Evolutionary conservation across 64 coral and sea anemone species (phyloP), one percentile per base, ranked within the genome.

Genomic region (Catalaphyllia jardinei): DNA sequence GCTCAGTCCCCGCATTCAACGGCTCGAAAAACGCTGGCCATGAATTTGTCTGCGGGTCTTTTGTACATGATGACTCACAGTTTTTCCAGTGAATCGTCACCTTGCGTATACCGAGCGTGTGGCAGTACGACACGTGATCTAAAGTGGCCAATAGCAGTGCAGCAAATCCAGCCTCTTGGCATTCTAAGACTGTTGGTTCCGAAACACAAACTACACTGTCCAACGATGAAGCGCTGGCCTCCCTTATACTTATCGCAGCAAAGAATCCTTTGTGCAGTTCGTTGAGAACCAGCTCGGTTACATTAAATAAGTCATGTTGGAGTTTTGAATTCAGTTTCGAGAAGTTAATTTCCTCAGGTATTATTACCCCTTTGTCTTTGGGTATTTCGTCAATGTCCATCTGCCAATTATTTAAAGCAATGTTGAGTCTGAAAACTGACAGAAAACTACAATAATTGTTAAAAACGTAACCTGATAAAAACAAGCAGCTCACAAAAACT

Each of bases 21-120:
- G 94, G 90, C 73, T 96, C 90, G 80, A 96, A 96, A 75, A 88
- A 96, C 31, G 77, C 92, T 10, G 87, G 67, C 94, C 94, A 96
- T 14, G 94, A 88, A 89, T 96, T 92, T 29, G 79, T 51, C 2
- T 27, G 30, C 20, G 93, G 80, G 52, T 89, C 92, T 20, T 60
- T 76, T 72, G 76, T 57, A 38, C 90, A 96, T 2, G 60, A 38
- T n/a, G 94, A 10, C 5, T 75, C 57, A 86, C 94, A 96, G 50
- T 88, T 89, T 79, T 54, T 92, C 94, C 94, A 96, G n/a, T 75
- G 18, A 28, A 92, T 74, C 17, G 79, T 92, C 1, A 91, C 77
- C 29, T 82, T 73, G 25, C 29, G 63, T 79, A 79, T 79, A 82
- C 91, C 78, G 16, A 96, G 38, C 25, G 64, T 71, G 2, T 30